Evolutionary conservation across 2,888 invertebrate genomes (phyloP), one percentile per base, ranked within the genome.

Genomic region (Pachycephus smyrnensis): DNA sequence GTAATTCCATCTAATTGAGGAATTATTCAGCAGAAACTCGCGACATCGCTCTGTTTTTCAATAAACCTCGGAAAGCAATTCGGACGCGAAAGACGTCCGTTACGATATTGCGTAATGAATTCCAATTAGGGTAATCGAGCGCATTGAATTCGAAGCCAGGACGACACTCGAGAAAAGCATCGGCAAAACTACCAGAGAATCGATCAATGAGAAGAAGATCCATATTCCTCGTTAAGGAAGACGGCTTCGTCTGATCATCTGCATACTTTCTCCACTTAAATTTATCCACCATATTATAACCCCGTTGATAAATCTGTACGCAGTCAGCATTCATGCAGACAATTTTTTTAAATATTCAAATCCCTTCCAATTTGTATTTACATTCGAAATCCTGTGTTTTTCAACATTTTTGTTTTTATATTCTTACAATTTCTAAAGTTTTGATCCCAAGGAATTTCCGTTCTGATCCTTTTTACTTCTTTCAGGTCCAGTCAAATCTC

Each of bases 1-100:
- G 83, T 84, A 85, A 85, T 86, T 84, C 82, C 80, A 75, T 81
- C 81, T 86, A 86, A 86, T 86, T 84, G 85, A 83, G 80, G 82
- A 84, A 84, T 85, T 85, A 85, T 85, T 84, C 85, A 78, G 79
- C 75, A 76, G 78, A 75, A 55, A 55, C 55, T 32, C 76, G 73
- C 76, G 69, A 69, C 76, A n/a, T n/a, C 75, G 32, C 30, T 73
- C 73, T 31, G 32, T 31, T 30, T 32, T 69, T 69, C 75, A 69
- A 69, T 80, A 75, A 55, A 79, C 77, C 80, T 69, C 75, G 55
- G 69, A 78, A 76, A 78, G 75, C 77, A 80, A 80, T 80, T 77
- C 75, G 77, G 23, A 55, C 23, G 55, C 55, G 55, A 55, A 55
- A 55, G 55, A 32, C 73, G 35, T 55, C 76, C 80, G 75, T 77